phyloP scores from a whole-genome alignment of 1,140 invertebrate species.

The Ptiloglossa arizonensis region DNA sequence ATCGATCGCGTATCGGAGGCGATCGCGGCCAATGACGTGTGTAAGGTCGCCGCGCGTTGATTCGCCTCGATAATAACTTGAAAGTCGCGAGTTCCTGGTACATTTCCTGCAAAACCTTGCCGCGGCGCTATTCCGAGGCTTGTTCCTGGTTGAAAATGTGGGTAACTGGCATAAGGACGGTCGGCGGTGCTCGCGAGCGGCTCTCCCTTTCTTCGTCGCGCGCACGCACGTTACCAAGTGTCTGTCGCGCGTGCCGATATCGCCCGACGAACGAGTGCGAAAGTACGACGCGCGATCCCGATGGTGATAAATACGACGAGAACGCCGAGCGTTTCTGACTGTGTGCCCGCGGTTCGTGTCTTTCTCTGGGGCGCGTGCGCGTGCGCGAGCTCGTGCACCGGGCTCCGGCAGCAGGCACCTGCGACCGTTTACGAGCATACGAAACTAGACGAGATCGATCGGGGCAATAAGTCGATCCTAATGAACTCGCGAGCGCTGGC shows the following conservation, averaged over 20 bases:
- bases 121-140: constrained; percentile 30
- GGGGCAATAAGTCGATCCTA: constrained; percentile 29
- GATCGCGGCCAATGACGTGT: constrained; percentile 25
- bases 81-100: constrained; percentile 52
- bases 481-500: not conserved
- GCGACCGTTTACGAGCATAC: constrained; percentile 19
- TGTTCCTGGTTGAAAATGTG: constrained; percentile 65
- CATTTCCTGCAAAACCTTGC: constrained; percentile 32
- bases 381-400: not conserved
- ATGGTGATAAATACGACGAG: constrained; percentile 49
- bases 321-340: too few relatives aligned
- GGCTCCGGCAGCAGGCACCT: constrained; percentile 53
- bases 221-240: too few relatives aligned
- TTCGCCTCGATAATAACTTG: constrained; percentile 39
- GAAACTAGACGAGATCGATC: constrained; percentile 32
- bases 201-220: constrained; percentile 29
- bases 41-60: constrained; percentile 47
- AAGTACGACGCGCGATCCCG: constrained; percentile 51
- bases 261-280: constrained; percentile 26
- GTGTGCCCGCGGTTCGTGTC: constrained; percentile 4
- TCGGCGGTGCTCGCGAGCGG: constrained; percentile 33
- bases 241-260: not conserved
- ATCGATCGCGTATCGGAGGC: constrained; percentile 13
- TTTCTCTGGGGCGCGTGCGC: not conserved
- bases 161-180: constrained; percentile 66